Base-by-base conservation (phyloP, 2,113 vertebrate species). In the Pontoporia blainvillei region DNA sequence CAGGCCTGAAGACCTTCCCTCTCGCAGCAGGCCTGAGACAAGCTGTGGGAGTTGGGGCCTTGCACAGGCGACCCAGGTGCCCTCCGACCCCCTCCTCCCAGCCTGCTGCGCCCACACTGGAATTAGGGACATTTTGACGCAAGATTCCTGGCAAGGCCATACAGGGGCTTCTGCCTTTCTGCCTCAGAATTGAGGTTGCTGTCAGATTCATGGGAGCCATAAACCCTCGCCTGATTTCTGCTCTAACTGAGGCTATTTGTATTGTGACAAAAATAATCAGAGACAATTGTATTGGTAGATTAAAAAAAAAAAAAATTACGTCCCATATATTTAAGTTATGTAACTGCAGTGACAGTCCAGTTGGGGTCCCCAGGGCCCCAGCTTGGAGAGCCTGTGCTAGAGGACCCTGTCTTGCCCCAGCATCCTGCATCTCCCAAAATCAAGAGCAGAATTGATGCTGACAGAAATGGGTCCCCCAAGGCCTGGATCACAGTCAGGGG, bases 191-290 rank as follows among this genome's bases (percentile, higher is more conserved):
- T 20, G 81, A 92, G 83, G 97, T 96, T 95, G 61, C 54, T 82
- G 49, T 88, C 59, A 97, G 96, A 97, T 97, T 98, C 95, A 97
- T 95, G 96, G 94, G 81, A 86, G 76, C 92, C 88, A 73, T 97
- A 98, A 97, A 95, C 96, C 79, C 0, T 25, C 0, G 91, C 95
- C 96, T 97, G 96, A 98, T 97, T 98, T 98, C 81, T 92, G 91
- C 89, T 98, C 94, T 98, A 98, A 97, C 97, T 98, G 98, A 98
- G 96, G 95, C 98, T 97, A 98, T 98, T 97, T 97, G 97, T 98
- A 97, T 98, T 96, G 97, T 95, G 96, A 92, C 98, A 96, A 95
- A 97, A 98, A 98, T 96, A 98, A 98, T 97, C 96, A 98, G 96
- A 97, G 97, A 96, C 97, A 98, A 97, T 96, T 98, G 98, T 97